Base-by-base conservation (phyloP, 1,140 invertebrate species). In the Conus betulinus region DNA sequence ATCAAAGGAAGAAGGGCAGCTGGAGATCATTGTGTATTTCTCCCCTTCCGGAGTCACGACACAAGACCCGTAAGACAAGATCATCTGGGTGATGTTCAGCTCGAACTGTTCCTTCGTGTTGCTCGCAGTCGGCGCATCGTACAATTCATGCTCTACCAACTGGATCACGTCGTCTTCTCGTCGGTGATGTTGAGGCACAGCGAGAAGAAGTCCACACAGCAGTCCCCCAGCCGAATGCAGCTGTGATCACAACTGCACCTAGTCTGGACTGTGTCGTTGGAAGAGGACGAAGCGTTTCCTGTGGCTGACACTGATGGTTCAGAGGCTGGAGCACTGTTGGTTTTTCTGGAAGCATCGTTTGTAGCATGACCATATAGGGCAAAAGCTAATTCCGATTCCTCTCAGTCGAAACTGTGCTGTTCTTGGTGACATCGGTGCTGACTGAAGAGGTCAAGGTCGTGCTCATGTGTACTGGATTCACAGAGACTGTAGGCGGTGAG, bases 141-240 rank as follows among this genome's bases (percentile, higher is more conserved):
- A 87, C 85, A 53, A 52, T 20, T 71, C 85, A 25, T 87, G 85
- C 74, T 87, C 52, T 5, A 87, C 39, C 0, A 87, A n/a, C 3
- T 39, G 52, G 17, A 87, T 39, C 13, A 87, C 85, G 15, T 87
- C 71, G 15, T 39, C 25, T 79, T 87, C 85, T 87, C 85, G 51
- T 74, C 27, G 71, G 85, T 87, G 52, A 87, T 39, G 25, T 87
- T 87, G 0, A 87, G 85, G 25, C 85, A 87, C 20, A 78, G 53
- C 5, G 85, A 87, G 74, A 87, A 87, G 25, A 87, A 87, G 52
- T 87, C 71, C 15, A 87, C 52, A 52, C 85, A 87, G 27, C 85
- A 87, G 85, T 87, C 85, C 2, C 85, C 85, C 5, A 87, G 85
- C 39, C 17, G n/a, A 6, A 87, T 8, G 20, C 85, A 87, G 74